A percentile compares a stretch with the other conserved stretches of the same genome.
These are phyloP conservation scores for Centropus bengalensis DNA, from an alignment of 2,113 vertebrate species.

Conservation along the genomic window DNA sequence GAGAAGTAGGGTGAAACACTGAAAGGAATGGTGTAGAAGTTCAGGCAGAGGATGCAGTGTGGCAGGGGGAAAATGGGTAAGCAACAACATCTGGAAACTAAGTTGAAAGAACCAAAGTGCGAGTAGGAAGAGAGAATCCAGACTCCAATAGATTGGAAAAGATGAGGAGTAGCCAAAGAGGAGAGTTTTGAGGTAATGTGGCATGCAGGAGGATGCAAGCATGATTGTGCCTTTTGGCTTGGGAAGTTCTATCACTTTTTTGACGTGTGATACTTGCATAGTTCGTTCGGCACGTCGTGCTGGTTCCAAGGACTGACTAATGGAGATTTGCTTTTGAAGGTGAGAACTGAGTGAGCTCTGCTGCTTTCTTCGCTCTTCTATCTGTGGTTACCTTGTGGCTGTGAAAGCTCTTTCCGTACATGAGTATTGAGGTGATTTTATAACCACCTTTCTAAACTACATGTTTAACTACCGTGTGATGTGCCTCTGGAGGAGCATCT, in stretches of 20 bases:
- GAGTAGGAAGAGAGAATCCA: conserved; percentile 45
- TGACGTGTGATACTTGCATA: not conserved
- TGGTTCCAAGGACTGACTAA: not conserved
- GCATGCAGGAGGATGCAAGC: not conserved
- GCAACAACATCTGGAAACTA: conserved; percentile 70
- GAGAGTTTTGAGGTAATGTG: not conserved
- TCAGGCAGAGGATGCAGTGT: conserved; percentile 59
- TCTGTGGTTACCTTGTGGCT: not conserved
- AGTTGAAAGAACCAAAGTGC: conserved; percentile 57
- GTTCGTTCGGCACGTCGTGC: not conserved
- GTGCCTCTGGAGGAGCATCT: conserved; percentile 44
- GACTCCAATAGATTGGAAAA: conserved; percentile 40
- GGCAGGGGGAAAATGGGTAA: conserved; percentile 52
- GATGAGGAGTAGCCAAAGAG: conserved; percentile 29
- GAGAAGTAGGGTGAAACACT: not conserved
- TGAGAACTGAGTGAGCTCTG: not conserved
- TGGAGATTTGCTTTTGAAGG: not conserved
- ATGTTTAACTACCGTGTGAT: conserved; percentile 21
- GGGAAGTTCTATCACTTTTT: conserved; percentile 4
- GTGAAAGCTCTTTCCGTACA: not conserved
- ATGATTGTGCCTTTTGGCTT: not conserved
- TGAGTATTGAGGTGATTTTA: not conserved
- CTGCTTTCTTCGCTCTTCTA: not conserved
- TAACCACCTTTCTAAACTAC: conserved; percentile 1
- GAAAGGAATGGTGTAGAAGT: conserved; percentile 31